A percentile compares a stretch with the other conserved stretches of the same genome.
These are phyloP conservation scores for Heterotis niloticus DNA, from an alignment of 2,113 vertebrate species.

Conservation along the genomic window DNA sequence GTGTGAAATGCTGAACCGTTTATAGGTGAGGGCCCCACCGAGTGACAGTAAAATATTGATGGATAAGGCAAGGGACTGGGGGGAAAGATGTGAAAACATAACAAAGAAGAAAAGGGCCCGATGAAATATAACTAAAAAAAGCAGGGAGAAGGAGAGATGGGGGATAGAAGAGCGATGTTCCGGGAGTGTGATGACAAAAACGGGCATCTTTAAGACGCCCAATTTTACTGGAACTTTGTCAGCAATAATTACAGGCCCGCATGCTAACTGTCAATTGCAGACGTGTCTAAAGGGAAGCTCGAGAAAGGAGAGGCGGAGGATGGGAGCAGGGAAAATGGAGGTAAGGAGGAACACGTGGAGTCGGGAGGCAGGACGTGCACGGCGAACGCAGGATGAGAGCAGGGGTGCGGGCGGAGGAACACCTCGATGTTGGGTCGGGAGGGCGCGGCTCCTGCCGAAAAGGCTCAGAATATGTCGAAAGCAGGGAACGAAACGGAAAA, in stretches of 20 bases:
- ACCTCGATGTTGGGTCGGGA: neutral
- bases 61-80: neutral
- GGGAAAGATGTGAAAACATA: constrained; percentile 15
- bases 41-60: neutral
- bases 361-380: neutral
- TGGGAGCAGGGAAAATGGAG: constrained; percentile 5
- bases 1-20: neutral
- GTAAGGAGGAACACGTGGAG: neutral
- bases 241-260: constrained; percentile 65
- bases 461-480: neutral
- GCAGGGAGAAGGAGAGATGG: constrained; percentile 3
- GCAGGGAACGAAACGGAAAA: too few species aligned
- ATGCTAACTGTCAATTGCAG: constrained; percentile 62
- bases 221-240: constrained; percentile 66
- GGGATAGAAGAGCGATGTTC: constrained; percentile 18
- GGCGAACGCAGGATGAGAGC: neutral
- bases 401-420: neutral
- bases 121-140: constrained; percentile 18
- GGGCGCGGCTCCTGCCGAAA: neutral
- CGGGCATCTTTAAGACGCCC: constrained; percentile 52
- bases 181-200: constrained; percentile 35
- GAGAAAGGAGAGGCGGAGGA: constrained; percentile 22
- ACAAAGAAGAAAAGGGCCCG: constrained; percentile 19
- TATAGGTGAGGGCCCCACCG: neutral
- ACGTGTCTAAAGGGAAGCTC: constrained; percentile 48